Evolutionary conservation across 1,140 invertebrate species (phyloP).

Genomic region (Scaptomyza hsui): DNA sequence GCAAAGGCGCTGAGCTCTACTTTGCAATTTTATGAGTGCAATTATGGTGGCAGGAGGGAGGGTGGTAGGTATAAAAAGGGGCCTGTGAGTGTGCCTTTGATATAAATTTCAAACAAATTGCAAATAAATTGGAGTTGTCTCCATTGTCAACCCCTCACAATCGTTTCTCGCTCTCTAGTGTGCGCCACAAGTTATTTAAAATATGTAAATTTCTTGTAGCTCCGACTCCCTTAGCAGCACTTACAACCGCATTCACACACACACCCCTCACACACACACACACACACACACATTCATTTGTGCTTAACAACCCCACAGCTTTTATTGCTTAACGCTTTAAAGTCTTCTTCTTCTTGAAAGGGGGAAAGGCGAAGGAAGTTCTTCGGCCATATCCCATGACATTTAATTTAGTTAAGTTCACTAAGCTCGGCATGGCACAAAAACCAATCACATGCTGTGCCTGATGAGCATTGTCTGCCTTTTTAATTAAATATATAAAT

Average conservation of each 20-base stretch:
- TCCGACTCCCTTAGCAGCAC: slow-evolving; percentile 15
- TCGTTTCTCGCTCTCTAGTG: slow-evolving; percentile 42
- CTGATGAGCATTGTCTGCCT: slow-evolving; percentile 48
- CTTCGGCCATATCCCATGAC: slow-evolving; percentile 35
- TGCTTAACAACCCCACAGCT: slow-evolving; percentile 29
- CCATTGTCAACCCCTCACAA: slow-evolving; percentile 64
- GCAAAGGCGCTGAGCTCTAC: slow-evolving; percentile 34
- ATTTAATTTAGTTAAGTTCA: slow-evolving; percentile 76
- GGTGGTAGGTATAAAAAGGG: no score
- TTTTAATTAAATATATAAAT: slow-evolving; percentile 63
- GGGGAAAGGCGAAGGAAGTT: no score
- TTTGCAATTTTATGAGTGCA: slow-evolving; percentile 74
- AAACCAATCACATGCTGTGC: slow-evolving; percentile 51
- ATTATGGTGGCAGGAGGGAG: slow-evolving; percentile 55
- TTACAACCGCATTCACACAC: slow-evolving; percentile 6
- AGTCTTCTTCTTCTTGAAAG: no score
- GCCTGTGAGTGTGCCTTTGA: slow-evolving; percentile 56
- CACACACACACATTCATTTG: not conserved
- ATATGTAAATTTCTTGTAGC: slow-evolving; percentile 72
- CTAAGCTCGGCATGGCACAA: slow-evolving; percentile 45
- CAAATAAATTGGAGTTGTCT: slow-evolving; percentile 82
- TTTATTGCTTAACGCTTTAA: slow-evolving; percentile 69
- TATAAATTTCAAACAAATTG: slow-evolving; percentile 82
- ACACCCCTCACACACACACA: slow-evolving; percentile 19
- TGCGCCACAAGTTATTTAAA: slow-evolving; percentile 76